Evolutionary conservation across 2,797 vertebrate species (phyloP), one percentile per base, ranked within the genome.

Genomic region (Centroberyx gerrardi): DNA sequence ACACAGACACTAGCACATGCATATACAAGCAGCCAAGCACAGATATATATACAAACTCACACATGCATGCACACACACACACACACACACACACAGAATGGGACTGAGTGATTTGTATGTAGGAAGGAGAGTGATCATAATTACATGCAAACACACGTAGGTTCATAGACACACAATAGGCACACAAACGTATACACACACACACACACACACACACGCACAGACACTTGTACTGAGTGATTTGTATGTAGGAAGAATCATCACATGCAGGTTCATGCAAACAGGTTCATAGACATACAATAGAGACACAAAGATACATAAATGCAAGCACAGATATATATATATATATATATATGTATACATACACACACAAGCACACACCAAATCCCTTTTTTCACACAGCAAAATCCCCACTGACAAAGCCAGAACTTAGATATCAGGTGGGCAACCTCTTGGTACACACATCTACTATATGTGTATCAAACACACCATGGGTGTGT

Each of bases 401-500:
- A 42, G 31, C 15, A 36, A 15, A 53, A 22, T 22, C 18, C 4
- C 58, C 36, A 46, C 29, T 14, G 29, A 33, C 48, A 22, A 27
- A 38, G 17, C 29, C 62, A 18, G 29, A 51, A 44, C 36, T 14
- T 4, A 67, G 51, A 31, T 33, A 60, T 58, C 53, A 59, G 44
- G 64, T 77, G 55, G 53, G 72, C 14, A 42, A 65, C 62, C 13
- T 48, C 76, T 55, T 38, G 56, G 69, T 63, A 53, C 48, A 29
- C 68, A 52, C 52, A 18, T 33, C 70, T 58, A 67, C 56, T 63
- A 59, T 65, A 64, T 68, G 62, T 83, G 83, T 69, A 78, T 76
- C 78, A 62, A 80, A 80, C 77, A 46, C 88, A 70, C 81, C 36
- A n/a, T 27, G 74, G 33, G 33, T 33, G 15, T 51, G 36, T 59